phyloP scores from a whole-genome alignment of 2,888 invertebrate species.

The Steinernema scapterisci region DNA sequence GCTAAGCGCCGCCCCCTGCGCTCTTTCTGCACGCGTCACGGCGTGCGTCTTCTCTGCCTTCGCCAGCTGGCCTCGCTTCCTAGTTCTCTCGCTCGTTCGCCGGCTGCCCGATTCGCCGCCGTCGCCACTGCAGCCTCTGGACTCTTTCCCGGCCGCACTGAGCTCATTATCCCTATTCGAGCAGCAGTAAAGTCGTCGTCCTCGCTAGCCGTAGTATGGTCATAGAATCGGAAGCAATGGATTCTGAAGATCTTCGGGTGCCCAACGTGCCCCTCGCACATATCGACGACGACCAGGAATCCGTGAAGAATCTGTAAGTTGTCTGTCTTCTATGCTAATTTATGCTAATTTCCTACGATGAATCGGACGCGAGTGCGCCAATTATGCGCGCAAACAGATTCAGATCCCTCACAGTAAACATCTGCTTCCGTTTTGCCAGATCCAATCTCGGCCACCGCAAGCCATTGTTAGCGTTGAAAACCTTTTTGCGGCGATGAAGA shows the following conservation, averaged over 20 bases:
- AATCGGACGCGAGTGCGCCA: constrained; percentile 18
- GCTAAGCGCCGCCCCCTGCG: too few relatives aligned
- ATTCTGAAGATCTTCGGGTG: constrained; percentile 49
- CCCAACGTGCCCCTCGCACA: constrained; percentile 61
- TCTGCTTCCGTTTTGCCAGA: not conserved
- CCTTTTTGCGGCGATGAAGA: not conserved
- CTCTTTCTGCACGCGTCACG: not conserved
- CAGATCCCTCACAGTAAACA: not conserved
- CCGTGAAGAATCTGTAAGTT: constrained; percentile 4
- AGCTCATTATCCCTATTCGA: constrained; percentile 26
- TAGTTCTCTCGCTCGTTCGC: not conserved
- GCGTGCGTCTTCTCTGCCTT: not conserved
- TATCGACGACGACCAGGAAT: constrained; percentile 48
- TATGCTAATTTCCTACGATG: constrained; percentile 1
- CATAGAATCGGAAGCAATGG: constrained; percentile 21
- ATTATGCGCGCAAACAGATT: constrained; percentile 18
- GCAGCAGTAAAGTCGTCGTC: not conserved
- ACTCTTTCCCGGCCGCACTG: not conserved
- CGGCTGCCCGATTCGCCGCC: not conserved
- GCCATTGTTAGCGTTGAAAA: not conserved
- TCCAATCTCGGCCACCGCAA: not conserved
- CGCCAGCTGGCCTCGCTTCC: not conserved
- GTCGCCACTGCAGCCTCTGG: not conserved
- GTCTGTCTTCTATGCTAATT: not conserved
- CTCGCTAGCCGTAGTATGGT: not conserved